Conservation (phyloP, 2,113 vertebrate species). For the Oriolus oriolus region DNA sequence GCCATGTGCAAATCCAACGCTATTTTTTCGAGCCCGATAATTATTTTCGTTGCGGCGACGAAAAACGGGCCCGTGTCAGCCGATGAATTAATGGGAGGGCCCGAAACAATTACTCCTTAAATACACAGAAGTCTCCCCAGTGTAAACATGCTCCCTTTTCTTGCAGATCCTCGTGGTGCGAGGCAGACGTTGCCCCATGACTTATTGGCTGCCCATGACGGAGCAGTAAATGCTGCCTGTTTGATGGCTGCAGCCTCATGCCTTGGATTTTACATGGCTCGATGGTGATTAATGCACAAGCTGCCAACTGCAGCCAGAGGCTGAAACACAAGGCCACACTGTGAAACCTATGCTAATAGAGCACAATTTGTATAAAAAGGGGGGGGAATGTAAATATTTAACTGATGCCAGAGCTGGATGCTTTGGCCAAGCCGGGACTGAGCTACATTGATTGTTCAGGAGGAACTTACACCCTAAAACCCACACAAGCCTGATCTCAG, state of each 20-base stretch:
- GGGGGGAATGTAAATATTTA: conserved; percentile 72
- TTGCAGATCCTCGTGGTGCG: conserved; percentile 26
- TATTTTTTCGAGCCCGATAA: not conserved
- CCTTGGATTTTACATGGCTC: conserved; percentile 46
- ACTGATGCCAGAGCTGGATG: conserved; percentile 60
- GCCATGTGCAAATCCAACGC: not conserved
- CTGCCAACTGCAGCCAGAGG: conserved; percentile 55
- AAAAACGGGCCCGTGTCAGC: conserved; percentile 3
- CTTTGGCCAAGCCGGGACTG: conserved; percentile 49
- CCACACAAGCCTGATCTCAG: not conserved
- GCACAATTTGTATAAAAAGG: conserved; percentile 70
- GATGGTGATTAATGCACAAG: conserved; percentile 66
- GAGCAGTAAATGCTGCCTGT: conserved; percentile 17
- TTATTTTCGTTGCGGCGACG: conserved; percentile 39
- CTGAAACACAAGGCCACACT: conserved; percentile 70
- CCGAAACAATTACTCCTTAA: conserved; percentile 71
- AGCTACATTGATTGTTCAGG: conserved; percentile 57
- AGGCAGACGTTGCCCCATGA: conserved; percentile 33
- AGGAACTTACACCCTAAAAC: conserved; percentile 8
- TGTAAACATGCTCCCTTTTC: conserved; percentile 57
- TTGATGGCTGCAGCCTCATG: conserved; percentile 44
- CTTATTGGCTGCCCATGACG: conserved; percentile 53
- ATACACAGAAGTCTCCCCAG: conserved; percentile 50
- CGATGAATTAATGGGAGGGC: conserved; percentile 56
- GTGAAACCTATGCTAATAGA: conserved; percentile 71